Percentiles rank a stretch among this genome's conserved stretches.
These are phyloP conservation scores for Pegoplata infirma DNA, from an alignment of 2,888 invertebrate genomes.

Conservation along the genomic window DNA sequence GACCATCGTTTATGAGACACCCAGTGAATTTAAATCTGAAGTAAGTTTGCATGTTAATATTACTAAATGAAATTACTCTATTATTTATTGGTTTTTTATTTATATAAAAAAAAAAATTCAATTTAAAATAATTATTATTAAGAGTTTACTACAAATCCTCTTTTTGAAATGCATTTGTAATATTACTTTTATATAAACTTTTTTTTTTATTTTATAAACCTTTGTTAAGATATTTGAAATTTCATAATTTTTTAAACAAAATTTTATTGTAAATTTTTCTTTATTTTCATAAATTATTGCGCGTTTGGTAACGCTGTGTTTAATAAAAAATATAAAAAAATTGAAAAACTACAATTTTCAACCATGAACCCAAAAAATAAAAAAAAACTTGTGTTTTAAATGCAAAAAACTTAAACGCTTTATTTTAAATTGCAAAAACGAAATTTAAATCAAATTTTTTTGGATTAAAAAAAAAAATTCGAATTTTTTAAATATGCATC, in stretches of 20 bases:
- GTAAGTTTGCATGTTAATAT: slow-evolving; percentile 75
- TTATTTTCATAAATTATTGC: slow-evolving; percentile 69
- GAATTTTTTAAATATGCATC: slow-evolving; percentile 2
- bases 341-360: slow-evolving; percentile 49
- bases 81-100: slow-evolving; percentile 10
- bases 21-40: slow-evolving; percentile 74
- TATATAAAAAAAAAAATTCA: not conserved
- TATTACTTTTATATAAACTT: slow-evolving; percentile 22
- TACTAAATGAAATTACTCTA: slow-evolving; percentile 14
- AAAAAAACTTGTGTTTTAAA: slow-evolving; percentile 3
- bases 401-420: slow-evolving; percentile 46
- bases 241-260: slow-evolving; percentile 60
- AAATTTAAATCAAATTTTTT: slow-evolving; percentile 5
- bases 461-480: too few relatives aligned
- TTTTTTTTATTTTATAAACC: slow-evolving; percentile 41
- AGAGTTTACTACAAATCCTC: not conserved
- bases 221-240: slow-evolving; percentile 54
- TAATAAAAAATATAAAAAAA: slow-evolving; percentile 38
- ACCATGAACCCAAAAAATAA: not conserved
- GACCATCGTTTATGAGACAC: slow-evolving; percentile 81
- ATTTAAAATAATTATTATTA: not conserved
- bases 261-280: slow-evolving; percentile 73
- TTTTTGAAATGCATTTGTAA: not conserved
- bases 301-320: slow-evolving; percentile 20
- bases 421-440: slow-evolving; percentile 21